Conservation (phyloP, 2,888 invertebrate species). For the Sphaerophoria rueppellii region DNA sequence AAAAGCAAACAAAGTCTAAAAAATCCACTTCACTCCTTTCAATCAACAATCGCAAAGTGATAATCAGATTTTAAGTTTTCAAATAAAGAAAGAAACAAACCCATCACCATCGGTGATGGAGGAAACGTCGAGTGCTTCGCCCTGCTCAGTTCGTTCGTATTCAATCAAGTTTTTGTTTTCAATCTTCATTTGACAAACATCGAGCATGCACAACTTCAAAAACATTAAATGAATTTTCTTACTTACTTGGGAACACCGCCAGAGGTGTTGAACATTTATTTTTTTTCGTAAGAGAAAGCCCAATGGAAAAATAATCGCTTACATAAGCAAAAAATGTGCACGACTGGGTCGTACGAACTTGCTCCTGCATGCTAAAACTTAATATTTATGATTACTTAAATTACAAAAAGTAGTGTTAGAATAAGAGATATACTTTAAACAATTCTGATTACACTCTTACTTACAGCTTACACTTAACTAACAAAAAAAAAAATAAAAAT, state of each 20-base stretch:
- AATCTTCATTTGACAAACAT: conserved; percentile 9
- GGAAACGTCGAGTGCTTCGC: not conserved
- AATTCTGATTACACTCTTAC: too few species aligned
- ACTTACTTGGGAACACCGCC: conserved; percentile 45
- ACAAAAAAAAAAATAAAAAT: too few species aligned
- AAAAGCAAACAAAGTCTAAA: not conserved
- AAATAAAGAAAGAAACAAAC: not conserved
- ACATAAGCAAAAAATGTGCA: conserved; percentile 1
- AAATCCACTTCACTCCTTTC: conserved; percentile 18
- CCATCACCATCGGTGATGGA: not conserved
- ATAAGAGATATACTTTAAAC: too few species aligned
- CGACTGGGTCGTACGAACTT: too few species aligned
- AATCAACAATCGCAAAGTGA: conserved; percentile 20
- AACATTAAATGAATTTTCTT: not conserved
- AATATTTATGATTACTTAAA: too few species aligned
- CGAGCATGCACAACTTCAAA: conserved; percentile 44
- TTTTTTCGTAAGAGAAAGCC: conserved; percentile 24
- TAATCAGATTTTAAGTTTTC: conserved; percentile 26
- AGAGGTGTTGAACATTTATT: not conserved
- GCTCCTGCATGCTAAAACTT: too few species aligned
- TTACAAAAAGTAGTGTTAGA: too few species aligned
- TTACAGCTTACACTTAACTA: too few species aligned
- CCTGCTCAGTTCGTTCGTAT: too few species aligned
- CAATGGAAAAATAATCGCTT: conserved; percentile 6
- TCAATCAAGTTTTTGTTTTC: conserved; percentile 11